Conservation (phyloP, 2,797 vertebrate species). For the Phalloptychus januarius region DNA sequence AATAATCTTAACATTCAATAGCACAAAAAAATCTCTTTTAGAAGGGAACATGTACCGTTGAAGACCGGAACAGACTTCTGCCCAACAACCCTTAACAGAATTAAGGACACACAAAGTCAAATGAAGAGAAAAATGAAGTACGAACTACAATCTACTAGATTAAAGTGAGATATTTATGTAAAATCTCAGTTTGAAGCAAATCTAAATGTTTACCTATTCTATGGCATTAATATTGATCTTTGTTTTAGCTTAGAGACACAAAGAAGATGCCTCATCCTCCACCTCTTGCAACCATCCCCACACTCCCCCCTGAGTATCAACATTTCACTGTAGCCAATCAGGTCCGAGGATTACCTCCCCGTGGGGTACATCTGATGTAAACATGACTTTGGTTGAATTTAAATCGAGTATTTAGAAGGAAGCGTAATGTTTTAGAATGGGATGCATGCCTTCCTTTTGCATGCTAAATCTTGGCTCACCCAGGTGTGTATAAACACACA, state of each 20-base stretch:
- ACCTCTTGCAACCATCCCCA: background rate
- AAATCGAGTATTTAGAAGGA: slow-evolving; percentile 60
- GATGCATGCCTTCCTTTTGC: slow-evolving; percentile 48
- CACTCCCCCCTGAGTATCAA: slow-evolving; percentile 23
- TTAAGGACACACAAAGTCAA: background rate
- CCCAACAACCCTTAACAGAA: background rate
- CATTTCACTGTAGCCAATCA: slow-evolving; percentile 45
- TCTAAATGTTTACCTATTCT: background rate
- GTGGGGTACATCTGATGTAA: slow-evolving; percentile 54
- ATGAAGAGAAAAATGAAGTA: background rate
- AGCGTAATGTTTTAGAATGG: slow-evolving; percentile 53
- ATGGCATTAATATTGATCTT: background rate
- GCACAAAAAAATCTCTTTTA: background rate
- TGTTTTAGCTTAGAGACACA: background rate
- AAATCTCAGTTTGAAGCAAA: background rate
- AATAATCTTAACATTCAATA: background rate
- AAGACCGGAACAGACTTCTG: background rate
- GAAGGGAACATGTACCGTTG: background rate
- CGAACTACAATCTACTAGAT: background rate
- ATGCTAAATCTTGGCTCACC: slow-evolving; percentile 40
- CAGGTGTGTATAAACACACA: slow-evolving; percentile 16
- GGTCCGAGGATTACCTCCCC: slow-evolving; percentile 44
- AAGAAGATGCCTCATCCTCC: background rate
- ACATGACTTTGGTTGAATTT: slow-evolving; percentile 57
- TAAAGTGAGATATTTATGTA: background rate